phyloP scores from a whole-genome alignment of 2,113 vertebrate genomes.

The Anser cygnoides region DNA sequence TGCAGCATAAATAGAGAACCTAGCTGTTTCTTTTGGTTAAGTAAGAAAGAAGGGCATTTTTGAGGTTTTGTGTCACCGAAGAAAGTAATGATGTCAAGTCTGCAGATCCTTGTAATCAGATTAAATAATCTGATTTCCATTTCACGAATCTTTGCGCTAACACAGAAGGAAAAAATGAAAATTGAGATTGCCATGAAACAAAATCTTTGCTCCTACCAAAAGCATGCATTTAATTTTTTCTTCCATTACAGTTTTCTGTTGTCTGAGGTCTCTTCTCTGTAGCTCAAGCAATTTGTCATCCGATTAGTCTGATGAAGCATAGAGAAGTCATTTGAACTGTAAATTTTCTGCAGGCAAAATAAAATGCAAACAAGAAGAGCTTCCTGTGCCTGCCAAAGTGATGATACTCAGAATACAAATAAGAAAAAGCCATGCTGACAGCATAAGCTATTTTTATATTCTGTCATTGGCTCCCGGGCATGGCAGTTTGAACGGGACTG shows the following conservation, averaged over 20 bases:
- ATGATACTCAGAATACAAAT: slow-evolving; percentile 84
- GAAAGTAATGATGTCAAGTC: slow-evolving; percentile 6
- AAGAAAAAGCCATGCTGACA: slow-evolving; percentile 84
- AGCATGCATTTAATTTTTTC: slow-evolving; percentile 28
- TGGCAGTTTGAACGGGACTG: slow-evolving; percentile 68
- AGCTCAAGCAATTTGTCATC: slow-evolving; percentile 79
- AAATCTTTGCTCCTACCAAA: slow-evolving; percentile 36
- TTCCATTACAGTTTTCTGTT: slow-evolving; percentile 60
- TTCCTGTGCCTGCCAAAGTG: slow-evolving; percentile 81
- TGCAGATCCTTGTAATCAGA: slow-evolving; percentile 23
- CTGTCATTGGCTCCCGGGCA: slow-evolving; percentile 68
- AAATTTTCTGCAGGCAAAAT: slow-evolving; percentile 81
- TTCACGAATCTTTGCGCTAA: neutral
- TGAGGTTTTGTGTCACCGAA: neutral
- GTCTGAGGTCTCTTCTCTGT: slow-evolving; percentile 71
- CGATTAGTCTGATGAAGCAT: slow-evolving; percentile 79
- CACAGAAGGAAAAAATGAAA: neutral
- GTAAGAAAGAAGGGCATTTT: neutral
- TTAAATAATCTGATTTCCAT: slow-evolving; percentile 42
- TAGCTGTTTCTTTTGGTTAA: neutral
- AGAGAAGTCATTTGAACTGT: slow-evolving; percentile 78
- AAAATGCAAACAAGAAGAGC: slow-evolving; percentile 79
- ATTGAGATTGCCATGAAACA: neutral
- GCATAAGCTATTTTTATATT: slow-evolving; percentile 83
- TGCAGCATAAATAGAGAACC: neutral